Evolutionary conservation across 2,797 vertebrate genomes (phyloP), one percentile per base, ranked within the genome.

Genomic region (Staurois parvus): DNA sequence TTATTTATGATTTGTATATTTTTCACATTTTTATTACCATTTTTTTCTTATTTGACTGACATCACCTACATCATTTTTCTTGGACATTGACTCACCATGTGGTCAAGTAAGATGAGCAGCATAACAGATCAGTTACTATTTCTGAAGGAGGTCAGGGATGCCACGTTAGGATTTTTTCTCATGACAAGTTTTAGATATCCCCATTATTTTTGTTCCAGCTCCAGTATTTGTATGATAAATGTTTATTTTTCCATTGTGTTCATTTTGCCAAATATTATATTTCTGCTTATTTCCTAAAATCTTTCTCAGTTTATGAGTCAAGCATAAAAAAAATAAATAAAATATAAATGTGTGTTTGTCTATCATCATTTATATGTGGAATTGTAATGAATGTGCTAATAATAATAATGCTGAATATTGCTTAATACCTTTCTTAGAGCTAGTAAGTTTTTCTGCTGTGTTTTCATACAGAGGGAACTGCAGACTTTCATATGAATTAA

Each of bases 271-370:
- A 76, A 68, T 24, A 67, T 21, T 37, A 26, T 32, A 76, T n/a
- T 83, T 68, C 29, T 83, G 81, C 81, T 76, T 76, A 83, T 83
- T 72, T 76, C 26, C 69, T 76, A 74, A 62, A 9, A 67, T 67
- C 75, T 76, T 9, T 24, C 72, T 68, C n/a, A 37, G 66, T 59
- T 72, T 80, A 66, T n/a, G n/a, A n/a, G n/a, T n/a, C n/a, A n/a
- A n/a, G n/a, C n/a, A n/a, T n/a, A n/a, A n/a, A n/a, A n/a, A 83
- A 83, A 67, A n/a, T 9, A 34, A 62, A 76, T 83, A 75, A 75
- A 83, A 83, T 48, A 83, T 83, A 68, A 68, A 83, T 83, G 21
- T 68, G 66, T 48, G 19, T 76, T 83, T 76, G 75, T 76, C 40
- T 48, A 75, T 40, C 62, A 83, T 66, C 72, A 76, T 68, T 83